Evolutionary conservation across 1,140 invertebrate genomes (phyloP), one percentile per base, ranked within the genome.

Genomic region (Elysia chlorotica): DNA sequence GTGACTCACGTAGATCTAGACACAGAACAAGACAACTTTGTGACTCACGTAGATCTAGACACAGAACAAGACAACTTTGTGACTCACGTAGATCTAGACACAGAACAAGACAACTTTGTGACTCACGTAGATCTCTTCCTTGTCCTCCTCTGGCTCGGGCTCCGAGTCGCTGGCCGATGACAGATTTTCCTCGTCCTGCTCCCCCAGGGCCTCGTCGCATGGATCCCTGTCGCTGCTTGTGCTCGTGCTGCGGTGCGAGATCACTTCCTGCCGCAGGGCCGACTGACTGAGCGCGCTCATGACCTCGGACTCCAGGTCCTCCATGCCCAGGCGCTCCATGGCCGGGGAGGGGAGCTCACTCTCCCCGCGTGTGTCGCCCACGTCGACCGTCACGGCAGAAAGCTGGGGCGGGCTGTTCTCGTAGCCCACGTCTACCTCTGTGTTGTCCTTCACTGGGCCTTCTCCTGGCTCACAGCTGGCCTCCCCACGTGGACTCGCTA

Each of bases 91-190:
- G 41, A n/a, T 48, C 10, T n/a, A n/a, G 41, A 48, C n/a, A 48
- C 41, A n/a, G n/a, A 14, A 48, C 10, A 14, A 48, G n/a, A 48
- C 10, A 10, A 48, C 41, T 10, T 14, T 48, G 41, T 48, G n/a
- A 71, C 69, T 62, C 54, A 71, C 69, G 37, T 71, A 71, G 14
- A 71, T 71, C 37, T 62, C 69, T 71, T 71, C 69, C 25, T 41
- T 63, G 63, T 71, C 69, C n/a, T 56, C 48, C 25, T 71, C 69
- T 1, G 69, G 59, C 23, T 71, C 69, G 35, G 31, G 61, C 6
- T 61, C 57, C 2, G 69, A 71, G 23, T 59, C 63, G 28, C n/a
- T 36, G 28, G n/a, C 25, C 10, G 10, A 10, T 59, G 10, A 10
- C 28, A 59, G 56, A 6, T 59, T 63, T 53, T 71, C 69, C 21